Evolutionary conservation across 2,797 vertebrate species (phyloP).

Genomic region (Galagoides demidoff): DNA sequence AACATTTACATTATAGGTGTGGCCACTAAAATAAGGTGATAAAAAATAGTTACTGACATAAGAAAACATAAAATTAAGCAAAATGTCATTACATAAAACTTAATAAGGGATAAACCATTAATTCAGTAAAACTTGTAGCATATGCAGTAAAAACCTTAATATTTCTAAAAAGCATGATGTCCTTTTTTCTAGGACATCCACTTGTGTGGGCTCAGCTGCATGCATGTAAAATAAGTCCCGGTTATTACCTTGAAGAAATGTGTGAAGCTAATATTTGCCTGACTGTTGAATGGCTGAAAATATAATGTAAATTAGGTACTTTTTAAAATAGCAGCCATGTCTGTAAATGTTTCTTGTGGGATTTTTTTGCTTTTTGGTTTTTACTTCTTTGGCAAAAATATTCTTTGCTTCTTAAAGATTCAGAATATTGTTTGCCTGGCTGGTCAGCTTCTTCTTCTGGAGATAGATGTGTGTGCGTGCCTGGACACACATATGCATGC

Average conservation of each 20-base stretch:
- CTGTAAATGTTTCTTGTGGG: not conserved
- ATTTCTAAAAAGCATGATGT: not conserved
- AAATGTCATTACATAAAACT: slow-evolving; percentile 25
- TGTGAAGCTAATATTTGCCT: slow-evolving; percentile 45
- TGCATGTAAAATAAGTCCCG: not conserved
- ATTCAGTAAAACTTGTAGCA: not conserved
- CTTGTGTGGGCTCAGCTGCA: not conserved
- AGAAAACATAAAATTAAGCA: slow-evolving; percentile 4
- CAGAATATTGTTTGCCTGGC: not conserved
- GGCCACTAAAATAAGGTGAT: slow-evolving; percentile 14
- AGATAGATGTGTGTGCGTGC: not conserved
- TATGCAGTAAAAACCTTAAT: slow-evolving; percentile 2
- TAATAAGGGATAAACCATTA: not conserved
- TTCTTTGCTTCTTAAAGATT: slow-evolving; percentile 36
- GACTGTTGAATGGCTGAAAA: slow-evolving; percentile 16
- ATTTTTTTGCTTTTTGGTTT: not conserved
- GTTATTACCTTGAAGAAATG: slow-evolving; percentile 49
- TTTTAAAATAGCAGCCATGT: slow-evolving; percentile 9
- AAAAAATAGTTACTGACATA: not conserved
- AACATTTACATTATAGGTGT: not conserved
- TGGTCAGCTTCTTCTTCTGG: slow-evolving; percentile 20
- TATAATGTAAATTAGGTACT: slow-evolving; percentile 38
- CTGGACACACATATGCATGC: not conserved
- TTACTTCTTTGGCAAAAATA: not conserved
- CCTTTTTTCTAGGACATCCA: not conserved